Evolutionary conservation across 2,797 vertebrate genomes (phyloP), one percentile per base, ranked within the genome.

Genomic region (Bufotes viridis): DNA sequence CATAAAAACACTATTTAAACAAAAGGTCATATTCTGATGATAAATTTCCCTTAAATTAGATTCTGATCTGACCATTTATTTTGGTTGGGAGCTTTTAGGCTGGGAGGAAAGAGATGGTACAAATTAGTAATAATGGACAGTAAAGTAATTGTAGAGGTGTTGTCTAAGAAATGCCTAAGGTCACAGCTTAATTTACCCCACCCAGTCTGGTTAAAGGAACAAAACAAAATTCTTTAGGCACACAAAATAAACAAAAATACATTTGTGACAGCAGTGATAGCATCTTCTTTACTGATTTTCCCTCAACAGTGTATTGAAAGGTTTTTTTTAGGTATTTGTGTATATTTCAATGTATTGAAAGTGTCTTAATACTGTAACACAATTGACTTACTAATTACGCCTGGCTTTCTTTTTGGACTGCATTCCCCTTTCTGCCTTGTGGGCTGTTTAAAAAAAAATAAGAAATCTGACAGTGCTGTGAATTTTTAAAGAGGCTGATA

Each of bases 131-230:
- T 60, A 84, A 84, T 60, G 18, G 57, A 22, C 29, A 85, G 51
- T 76, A 22, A 60, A 60, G 58, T 60, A 74, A 61, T 85, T 85
- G 42, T 63, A 29, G 29, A 61, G 72, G 55, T 63, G 72, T 85
- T 85, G 83, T 58, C 57, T 85, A 85, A 63, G 15, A 34, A 61
- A 26, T 61, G 83, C 58, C 83, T 76, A 76, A 76, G 83, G 83
- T 60, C 58, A 60, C 69, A 76, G 17, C 15, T 72, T 85, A 76
- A 75, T 20, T 74, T 74, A 51, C 51, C 70, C 83, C 83, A 76
- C n/a, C 67, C 72, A 58, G 11, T 18, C 55, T 60, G n/a, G 24
- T 75, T 84, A 84, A 75, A 61, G 82, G 53, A 85, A 18, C 55
- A 61, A 58, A 61, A 58, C 55, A 60, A 63, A 75, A 60, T 60